phyloP scores from a whole-genome alignment of 2,113 vertebrate genomes.

The Phrynosoma blainvillii region DNA sequence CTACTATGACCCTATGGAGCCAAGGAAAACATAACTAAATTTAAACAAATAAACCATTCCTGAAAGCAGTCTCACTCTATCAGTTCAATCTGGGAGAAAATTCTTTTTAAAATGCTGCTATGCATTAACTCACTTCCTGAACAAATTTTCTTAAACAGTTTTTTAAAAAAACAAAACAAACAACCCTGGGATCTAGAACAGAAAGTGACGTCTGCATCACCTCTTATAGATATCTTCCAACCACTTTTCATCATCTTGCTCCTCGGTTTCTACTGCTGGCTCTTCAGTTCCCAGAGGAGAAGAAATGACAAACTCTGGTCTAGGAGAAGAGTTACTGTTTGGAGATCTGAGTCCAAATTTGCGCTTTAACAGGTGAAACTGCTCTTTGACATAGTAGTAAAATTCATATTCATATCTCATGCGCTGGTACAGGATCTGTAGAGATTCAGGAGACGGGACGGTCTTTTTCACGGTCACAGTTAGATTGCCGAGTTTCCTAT shows the following conservation, averaged over 20 bases:
- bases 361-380: conserved; percentile 94
- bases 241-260: conserved; percentile 89
- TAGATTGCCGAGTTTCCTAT: conserved; percentile 95
- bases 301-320: conserved; percentile 84
- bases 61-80: conserved; percentile 74
- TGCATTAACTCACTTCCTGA: conserved; percentile 72
- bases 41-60: conserved; percentile 69
- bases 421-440: conserved; percentile 94
- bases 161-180: neutral
- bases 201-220: conserved; percentile 70
- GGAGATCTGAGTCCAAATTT: conserved; percentile 93
- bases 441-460: conserved; percentile 90
- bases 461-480: conserved; percentile 96
- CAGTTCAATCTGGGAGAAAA: conserved; percentile 69
- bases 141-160: conserved; percentile 66
- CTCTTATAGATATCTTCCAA: conserved; percentile 88
- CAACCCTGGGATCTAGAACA: conserved; percentile 64
- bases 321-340: conserved; percentile 68
- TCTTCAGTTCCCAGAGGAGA: conserved; percentile 89
- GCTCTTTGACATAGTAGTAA: conserved; percentile 95
- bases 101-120: conserved; percentile 73
- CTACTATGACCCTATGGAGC: conserved; percentile 49
- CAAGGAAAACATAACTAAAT: conserved; percentile 58
- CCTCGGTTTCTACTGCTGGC: conserved; percentile 82
- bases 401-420: conserved; percentile 97